phyloP scores from a whole-genome alignment of 2,797 vertebrate species.

The Protosalanx chinensis region DNA sequence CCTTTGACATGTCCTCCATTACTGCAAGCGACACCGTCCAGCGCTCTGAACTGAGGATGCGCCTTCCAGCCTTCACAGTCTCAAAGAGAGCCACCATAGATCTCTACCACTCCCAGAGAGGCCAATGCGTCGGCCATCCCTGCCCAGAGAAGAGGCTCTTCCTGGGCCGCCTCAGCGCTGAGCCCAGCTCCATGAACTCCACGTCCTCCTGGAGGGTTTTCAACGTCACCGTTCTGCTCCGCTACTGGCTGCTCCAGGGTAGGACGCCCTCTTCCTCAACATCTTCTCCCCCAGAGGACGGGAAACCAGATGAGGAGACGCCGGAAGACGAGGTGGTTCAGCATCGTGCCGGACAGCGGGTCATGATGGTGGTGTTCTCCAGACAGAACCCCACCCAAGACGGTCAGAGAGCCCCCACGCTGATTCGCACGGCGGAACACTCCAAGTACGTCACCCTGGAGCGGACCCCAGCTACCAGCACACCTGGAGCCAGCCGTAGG shows the following conservation, averaged over 20 bases:
- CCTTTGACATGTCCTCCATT: slow-evolving; percentile 85
- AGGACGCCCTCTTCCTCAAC: background rate
- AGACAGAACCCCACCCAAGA: slow-evolving; percentile 60
- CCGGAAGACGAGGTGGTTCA: slow-evolving; percentile 28
- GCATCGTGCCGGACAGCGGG: slow-evolving; percentile 52
- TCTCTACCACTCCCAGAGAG: slow-evolving; percentile 72
- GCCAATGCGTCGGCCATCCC: slow-evolving; percentile 27
- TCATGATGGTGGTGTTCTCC: slow-evolving; percentile 84
- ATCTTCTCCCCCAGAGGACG: background rate
- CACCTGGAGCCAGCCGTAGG: background rate
- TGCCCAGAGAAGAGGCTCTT: slow-evolving; percentile 63
- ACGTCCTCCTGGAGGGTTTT: slow-evolving; percentile 79
- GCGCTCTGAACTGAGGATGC: slow-evolving; percentile 77
- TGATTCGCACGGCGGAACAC: slow-evolving; percentile 79
- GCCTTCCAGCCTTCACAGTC: slow-evolving; percentile 55
- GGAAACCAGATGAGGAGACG: background rate
- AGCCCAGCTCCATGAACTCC: slow-evolving; percentile 35
- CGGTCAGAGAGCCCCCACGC: slow-evolving; percentile 56
- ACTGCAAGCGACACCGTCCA: slow-evolving; percentile 72
- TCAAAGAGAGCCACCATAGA: slow-evolving; percentile 63
- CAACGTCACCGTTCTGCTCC: slow-evolving; percentile 76
- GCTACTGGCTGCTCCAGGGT: slow-evolving; percentile 68
- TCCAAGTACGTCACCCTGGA: slow-evolving; percentile 78
- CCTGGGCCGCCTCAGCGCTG: slow-evolving; percentile 70
- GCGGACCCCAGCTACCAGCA: background rate